Evolutionary conservation across 2,888 invertebrate genomes (phyloP).

Genomic region (Archips crataeganus): DNA sequence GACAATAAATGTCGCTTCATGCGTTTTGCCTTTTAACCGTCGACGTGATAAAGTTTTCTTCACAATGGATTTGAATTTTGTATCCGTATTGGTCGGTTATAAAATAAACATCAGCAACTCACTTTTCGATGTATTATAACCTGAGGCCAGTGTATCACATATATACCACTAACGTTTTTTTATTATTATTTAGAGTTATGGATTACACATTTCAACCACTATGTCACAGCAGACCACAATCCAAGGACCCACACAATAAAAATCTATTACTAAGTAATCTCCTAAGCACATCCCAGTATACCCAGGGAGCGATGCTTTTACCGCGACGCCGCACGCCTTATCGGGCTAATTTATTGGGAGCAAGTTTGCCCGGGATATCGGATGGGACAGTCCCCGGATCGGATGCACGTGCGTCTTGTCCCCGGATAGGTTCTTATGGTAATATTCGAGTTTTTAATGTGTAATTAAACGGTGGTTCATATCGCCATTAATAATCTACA

Average conservation of each 20-base stretch:
- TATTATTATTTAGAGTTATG: too few species aligned
- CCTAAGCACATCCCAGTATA: constrained; percentile 8
- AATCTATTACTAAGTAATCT: constrained; percentile 40
- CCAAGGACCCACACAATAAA: constrained; percentile 12
- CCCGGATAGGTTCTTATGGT: neutral
- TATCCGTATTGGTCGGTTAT: too few species aligned
- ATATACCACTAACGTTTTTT: too few species aligned
- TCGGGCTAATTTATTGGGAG: constrained; percentile 37
- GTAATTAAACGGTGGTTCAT: neutral
- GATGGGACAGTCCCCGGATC: constrained; percentile 19
- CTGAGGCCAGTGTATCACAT: too few species aligned
- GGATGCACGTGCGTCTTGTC: constrained; percentile 8
- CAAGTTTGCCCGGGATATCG: constrained; percentile 18
- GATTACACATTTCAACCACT: too few species aligned
- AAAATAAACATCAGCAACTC: too few species aligned
- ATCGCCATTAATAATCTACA: neutral
- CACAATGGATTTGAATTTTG: too few species aligned
- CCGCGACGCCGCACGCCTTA: constrained; percentile 36
- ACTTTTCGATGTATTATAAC: too few species aligned
- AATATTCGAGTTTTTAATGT: neutral
- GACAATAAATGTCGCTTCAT: too few species aligned
- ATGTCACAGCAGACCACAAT: neutral
- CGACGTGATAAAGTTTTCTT: too few species aligned
- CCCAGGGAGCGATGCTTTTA: constrained; percentile 12
- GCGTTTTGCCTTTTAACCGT: too few species aligned